Evolutionary conservation across 2,888 invertebrate species (phyloP).

Genomic region (Nymphalis urticae): DNA sequence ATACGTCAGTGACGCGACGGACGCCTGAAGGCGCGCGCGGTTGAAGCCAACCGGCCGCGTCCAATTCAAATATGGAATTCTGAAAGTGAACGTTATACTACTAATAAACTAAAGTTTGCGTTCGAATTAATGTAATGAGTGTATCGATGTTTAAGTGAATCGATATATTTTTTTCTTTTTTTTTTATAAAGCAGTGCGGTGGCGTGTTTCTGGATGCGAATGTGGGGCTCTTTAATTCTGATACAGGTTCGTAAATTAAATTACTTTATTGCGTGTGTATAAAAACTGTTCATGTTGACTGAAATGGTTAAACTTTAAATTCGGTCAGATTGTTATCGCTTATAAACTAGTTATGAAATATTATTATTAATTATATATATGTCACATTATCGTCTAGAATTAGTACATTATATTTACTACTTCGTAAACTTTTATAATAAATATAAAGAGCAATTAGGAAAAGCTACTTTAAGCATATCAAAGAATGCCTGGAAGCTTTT

Average conservation of each 20-base stretch:
- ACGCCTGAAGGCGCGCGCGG: constrained; percentile 57
- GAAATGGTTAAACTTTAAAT: constrained; percentile 28
- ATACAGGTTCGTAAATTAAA: constrained; percentile 68
- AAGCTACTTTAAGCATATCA: not conserved
- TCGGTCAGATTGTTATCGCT: constrained; percentile 32
- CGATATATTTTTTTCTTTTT: constrained; percentile 49
- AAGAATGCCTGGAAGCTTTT: not conserved
- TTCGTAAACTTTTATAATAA: not conserved
- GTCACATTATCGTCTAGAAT: not conserved
- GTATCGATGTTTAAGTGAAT: constrained; percentile 33
- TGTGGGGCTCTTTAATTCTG: constrained; percentile 42
- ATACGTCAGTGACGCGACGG: constrained; percentile 58
- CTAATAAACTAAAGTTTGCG: constrained; percentile 33
- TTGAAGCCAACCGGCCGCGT: constrained; percentile 49
- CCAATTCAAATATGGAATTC: constrained; percentile 58
- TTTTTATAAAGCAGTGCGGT: constrained; percentile 54
- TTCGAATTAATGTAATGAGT: constrained; percentile 12
- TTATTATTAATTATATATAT: not conserved
- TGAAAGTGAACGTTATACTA: constrained; percentile 50
- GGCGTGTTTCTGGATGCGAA: constrained; percentile 39
- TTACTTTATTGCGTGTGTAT: constrained; percentile 66
- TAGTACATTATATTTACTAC: not conserved
- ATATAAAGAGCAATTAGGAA: not conserved
- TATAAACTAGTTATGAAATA: not conserved
- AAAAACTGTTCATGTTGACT: constrained; percentile 29